These are phyloP conservation scores for Acanthoscelides obtectus DNA, from an alignment of 2,888 invertebrate species.

Conservation along the genomic window DNA sequence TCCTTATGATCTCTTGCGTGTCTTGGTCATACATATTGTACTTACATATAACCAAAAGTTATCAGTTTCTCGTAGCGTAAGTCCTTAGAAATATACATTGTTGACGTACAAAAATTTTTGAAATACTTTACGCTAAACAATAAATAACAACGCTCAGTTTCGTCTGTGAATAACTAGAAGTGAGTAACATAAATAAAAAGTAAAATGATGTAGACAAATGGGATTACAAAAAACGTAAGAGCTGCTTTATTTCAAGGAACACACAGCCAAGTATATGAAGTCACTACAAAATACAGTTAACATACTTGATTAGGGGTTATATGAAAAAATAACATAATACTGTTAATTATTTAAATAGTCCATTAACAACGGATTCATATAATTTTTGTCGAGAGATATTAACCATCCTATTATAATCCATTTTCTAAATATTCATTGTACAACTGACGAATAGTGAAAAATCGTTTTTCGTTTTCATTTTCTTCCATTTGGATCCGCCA, in stretches of 20 bases:
- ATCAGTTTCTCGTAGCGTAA: neutral
- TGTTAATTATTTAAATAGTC: neutral
- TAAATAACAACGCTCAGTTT: neutral
- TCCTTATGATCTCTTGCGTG: neutral
- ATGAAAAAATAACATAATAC: neutral
- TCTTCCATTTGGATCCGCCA: too few relatives aligned
- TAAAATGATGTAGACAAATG: neutral
- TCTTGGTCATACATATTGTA: neutral
- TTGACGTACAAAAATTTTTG: neutral
- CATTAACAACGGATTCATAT: too few relatives aligned
- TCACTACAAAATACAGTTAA: neutral
- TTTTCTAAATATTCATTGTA: too few relatives aligned
- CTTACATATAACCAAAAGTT: neutral
- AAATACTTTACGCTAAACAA: neutral
- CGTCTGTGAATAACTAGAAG: neutral
- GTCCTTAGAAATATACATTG: neutral
- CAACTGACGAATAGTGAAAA: too few relatives aligned
- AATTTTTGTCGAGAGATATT: too few relatives aligned
- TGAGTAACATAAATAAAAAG: neutral
- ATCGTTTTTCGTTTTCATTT: too few relatives aligned
- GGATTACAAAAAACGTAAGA: neutral
- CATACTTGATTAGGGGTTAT: neutral
- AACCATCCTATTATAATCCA: too few relatives aligned
- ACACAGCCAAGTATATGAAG: neutral
- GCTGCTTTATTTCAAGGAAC: neutral